A percentile compares a stretch with the other conserved stretches of the same genome.
Conservation (phyloP, 2,797 vertebrate species). For the Ataeniobius toweri region DNA sequence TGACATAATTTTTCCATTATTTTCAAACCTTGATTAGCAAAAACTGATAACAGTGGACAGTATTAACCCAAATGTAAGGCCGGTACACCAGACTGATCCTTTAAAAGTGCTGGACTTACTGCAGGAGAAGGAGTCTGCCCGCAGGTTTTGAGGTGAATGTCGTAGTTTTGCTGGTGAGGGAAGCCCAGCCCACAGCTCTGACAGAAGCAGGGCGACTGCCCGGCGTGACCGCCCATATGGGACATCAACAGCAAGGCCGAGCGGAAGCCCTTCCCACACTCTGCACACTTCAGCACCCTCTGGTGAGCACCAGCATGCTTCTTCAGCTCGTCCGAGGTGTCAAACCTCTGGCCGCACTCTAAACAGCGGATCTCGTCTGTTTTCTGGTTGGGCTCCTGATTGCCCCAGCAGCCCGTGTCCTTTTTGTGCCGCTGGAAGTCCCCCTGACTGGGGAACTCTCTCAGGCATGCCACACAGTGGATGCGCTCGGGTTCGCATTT, state of each 20-base stretch:
- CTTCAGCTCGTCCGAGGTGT: constrained; percentile 75
- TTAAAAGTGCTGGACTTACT: constrained; percentile 58
- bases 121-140: constrained; percentile 49
- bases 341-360: constrained; percentile 80
- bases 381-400: constrained; percentile 64
- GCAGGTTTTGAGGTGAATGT: constrained; percentile 81
- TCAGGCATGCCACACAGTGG: constrained; percentile 81
- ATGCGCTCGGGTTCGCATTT: constrained; percentile 77
- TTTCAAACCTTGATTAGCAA: neutral
- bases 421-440: constrained; percentile 83
- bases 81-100: too few species aligned
- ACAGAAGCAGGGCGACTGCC: constrained; percentile 79
- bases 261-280: constrained; percentile 83
- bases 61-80: neutral
- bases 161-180: constrained; percentile 81
- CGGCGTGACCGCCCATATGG: constrained; percentile 83
- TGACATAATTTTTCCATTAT: neutral
- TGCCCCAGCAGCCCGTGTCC: constrained; percentile 84
- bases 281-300: constrained; percentile 79
- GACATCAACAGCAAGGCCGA: constrained; percentile 83
- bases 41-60: neutral
- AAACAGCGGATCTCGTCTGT: constrained; percentile 76
- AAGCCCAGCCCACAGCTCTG: constrained; percentile 83
- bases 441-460: constrained; percentile 72
- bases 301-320: constrained; percentile 82